phyloP scores from a whole-genome alignment of 2,113 vertebrate species.

The Chascanopsetta lugubris region DNA sequence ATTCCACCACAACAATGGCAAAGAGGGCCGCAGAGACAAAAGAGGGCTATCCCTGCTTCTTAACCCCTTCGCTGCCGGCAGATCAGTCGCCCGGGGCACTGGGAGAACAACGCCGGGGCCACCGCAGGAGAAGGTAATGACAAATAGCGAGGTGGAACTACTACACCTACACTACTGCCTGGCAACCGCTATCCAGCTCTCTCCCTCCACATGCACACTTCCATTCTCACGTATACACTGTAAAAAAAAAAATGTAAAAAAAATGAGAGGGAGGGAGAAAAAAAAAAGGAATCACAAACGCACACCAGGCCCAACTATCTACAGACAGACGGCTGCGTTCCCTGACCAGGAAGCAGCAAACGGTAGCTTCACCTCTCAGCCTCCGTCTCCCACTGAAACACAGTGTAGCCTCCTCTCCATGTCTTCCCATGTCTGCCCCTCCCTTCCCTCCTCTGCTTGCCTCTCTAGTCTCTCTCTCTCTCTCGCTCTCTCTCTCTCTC shows the following conservation, averaged over 20 bases:
- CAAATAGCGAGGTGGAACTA: constrained; percentile 36
- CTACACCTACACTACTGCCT: constrained; percentile 22
- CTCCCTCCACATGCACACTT: constrained; percentile 6
- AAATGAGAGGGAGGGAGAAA: too few relatives aligned
- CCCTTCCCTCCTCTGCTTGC: constrained; percentile 44
- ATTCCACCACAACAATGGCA: constrained; percentile 84
- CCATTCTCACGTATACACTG: constrained; percentile 2
- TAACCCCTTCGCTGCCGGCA: constrained; percentile 77
- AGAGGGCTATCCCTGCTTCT: constrained; percentile 80
- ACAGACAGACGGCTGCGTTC: constrained; percentile 37
- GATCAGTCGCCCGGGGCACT: constrained; percentile 56
- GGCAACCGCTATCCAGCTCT: constrained; percentile 11
- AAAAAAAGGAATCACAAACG: constrained; percentile 9
- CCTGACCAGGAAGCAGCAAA: constrained; percentile 66
- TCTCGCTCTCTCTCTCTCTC: constrained; percentile 46
- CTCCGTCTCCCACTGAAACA: constrained; percentile 52
- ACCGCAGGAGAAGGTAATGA: constrained; percentile 49
- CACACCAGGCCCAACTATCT: constrained; percentile 25
- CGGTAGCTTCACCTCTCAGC: constrained; percentile 59
- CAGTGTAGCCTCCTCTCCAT: constrained; percentile 48
- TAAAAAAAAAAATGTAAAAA: too few relatives aligned
- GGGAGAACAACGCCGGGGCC: constrained; percentile 30
- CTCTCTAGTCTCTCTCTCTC: too few relatives aligned
- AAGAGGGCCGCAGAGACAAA: constrained; percentile 83
- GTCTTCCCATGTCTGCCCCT: constrained; percentile 58